Base-by-base conservation (phyloP, 2,888 invertebrate species). In the Archips xylosteana region DNA sequence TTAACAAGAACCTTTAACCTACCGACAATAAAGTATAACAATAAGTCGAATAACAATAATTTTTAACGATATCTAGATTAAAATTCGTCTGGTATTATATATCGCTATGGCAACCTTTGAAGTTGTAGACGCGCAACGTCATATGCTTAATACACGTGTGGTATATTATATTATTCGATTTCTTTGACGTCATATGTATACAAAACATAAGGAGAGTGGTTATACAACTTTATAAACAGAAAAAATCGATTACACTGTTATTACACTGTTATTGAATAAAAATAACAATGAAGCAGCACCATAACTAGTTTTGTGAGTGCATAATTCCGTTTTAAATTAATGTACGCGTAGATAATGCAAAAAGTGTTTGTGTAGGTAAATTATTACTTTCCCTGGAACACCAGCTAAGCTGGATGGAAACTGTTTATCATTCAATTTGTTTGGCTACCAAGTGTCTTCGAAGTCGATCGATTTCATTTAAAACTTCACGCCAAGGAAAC, bases 371-470 rank as follows among this genome's bases (percentile, higher is more conserved):
- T 81, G 81, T 80, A 81, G 83, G 84, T 83, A 82, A 83, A 86
- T 86, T 87, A 84, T 87, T 87, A 90, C 90, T 90, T 90, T 90
- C 89, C 85, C 85, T 82, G 80, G 78, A 80, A 80, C 83, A 82
- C 78, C 83, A 82, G 85, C 84, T 84, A 81, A 76, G 76, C 78
- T 64, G 75, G 82, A 81, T 79, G 80, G 82, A 36, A 64, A 47
- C 80, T 82, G 83, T 83, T 86, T 84, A 87, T 86, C 85, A 84
- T 84, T 83, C 80, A 79, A 78, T 83, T 81, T 80, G 83, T 32
- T 63, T 57, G 63, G 64, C 69, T 83, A 88, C 87, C 77, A 79
- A 8, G 23, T 49, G 74, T 85, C 83, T 80, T 83, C 84, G 87
- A 84, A 77, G 1, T 9, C 3, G 79, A 80, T 81, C 79, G 77